Evolutionary conservation across 2,113 vertebrate genomes (phyloP), one percentile per base, ranked within the genome.

Genomic region (Eleginops maclovinus): DNA sequence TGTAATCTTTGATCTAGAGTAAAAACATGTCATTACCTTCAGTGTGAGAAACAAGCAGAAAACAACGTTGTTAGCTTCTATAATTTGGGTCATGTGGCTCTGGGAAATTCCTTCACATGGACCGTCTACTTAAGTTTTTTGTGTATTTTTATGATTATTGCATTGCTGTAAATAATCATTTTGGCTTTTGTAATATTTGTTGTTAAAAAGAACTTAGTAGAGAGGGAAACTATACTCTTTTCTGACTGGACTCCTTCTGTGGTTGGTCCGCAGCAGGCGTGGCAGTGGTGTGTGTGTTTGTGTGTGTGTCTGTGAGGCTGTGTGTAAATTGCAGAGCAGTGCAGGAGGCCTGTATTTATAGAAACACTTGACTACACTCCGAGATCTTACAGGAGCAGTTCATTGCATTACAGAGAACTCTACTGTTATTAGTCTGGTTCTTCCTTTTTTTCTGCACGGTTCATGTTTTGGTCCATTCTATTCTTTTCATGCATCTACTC

Each of bases 291-390:
- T 83, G 36, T 19, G 46, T 62, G 12, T 22, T 19, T 50, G 21
- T 44, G 7, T 54, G 12, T 72, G 40, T 74, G 40, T 65, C 65
- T 68, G 31, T 63, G 58, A 68, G 66, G 76, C 49, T 83, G 72
- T 91, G 89, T 82, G 72, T 90, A 85, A 91, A 91, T 89, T 91
- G 89, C 78, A 82, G 83, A 81, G 88, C 88, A 83, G 87, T 85
- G 88, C 88, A 86, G 69, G 82, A 91, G 85, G 79, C 77, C 83
- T 89, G 76, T 92, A 93, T 93, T 93, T 92, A 92, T 93, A 93
- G 92, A 87, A 93, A 87, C 91, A 92, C 92, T 93, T 91, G 85
- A 89, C 90, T 87, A 77, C 81, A 81, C 89, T 91, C 74, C 14
- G 72, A 87, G 85, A 87, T 84, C 87, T 82, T 83, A 82, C 82